These are phyloP conservation scores for Pseudomyrmex cubaensis DNA, from an alignment of 1,140 invertebrate species.

Conservation along the genomic window DNA sequence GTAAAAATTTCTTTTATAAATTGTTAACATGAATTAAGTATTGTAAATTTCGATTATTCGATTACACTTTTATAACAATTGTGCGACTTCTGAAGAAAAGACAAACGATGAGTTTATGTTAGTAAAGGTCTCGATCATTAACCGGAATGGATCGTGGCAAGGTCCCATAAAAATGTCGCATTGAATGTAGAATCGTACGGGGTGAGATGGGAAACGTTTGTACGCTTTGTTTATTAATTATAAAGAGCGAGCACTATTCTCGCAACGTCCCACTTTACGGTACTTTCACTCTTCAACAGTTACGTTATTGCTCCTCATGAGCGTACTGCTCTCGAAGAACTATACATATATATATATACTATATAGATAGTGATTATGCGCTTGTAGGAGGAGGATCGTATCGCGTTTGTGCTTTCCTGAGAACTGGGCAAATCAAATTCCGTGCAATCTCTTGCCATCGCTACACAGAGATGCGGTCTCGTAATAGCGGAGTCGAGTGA, in stretches of 20 bases:
- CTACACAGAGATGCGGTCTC: slow-evolving; percentile 57
- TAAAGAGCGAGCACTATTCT: slow-evolving; percentile 71
- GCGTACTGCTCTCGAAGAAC: slow-evolving; percentile 63
- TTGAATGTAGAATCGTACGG: slow-evolving; percentile 32
- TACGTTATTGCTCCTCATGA: slow-evolving; percentile 78
- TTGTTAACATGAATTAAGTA: not conserved
- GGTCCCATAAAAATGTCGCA: slow-evolving; percentile 49
- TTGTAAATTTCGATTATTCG: not conserved
- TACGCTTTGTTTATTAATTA: slow-evolving; percentile 80
- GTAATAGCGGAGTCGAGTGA: slow-evolving; percentile 51
- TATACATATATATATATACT: slow-evolving; percentile 34
- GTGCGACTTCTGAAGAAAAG: not conserved
- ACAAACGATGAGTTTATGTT: not conserved
- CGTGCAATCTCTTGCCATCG: slow-evolving; percentile 58
- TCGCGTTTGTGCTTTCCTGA: slow-evolving; percentile 64
- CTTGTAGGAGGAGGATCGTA: slow-evolving; percentile 56
- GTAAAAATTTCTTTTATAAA: no score
- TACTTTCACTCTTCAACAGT: slow-evolving; percentile 83
- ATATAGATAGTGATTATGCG: slow-evolving; percentile 47
- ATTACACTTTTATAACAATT: not conserved
- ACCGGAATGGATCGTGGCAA: slow-evolving; percentile 42
- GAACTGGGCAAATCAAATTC: slow-evolving; percentile 64
- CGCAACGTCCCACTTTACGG: slow-evolving; percentile 77
- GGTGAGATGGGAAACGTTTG: slow-evolving; percentile 31
- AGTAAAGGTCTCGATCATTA: slow-evolving; percentile 53